Conservation (phyloP, 1,140 invertebrate species). For the Sinella curviseta region DNA sequence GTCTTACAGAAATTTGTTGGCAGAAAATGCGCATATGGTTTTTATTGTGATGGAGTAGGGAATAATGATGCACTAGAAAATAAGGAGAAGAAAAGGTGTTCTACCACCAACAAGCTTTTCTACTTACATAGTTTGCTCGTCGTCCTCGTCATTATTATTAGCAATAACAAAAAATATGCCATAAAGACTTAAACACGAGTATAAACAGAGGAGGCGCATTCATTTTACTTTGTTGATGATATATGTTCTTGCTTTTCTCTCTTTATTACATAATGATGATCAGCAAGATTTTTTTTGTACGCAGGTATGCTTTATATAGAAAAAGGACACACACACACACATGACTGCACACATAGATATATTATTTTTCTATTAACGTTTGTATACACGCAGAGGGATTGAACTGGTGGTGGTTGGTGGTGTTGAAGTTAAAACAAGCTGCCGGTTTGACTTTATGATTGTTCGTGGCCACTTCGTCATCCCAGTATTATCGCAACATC, state of each 20-base stretch:
- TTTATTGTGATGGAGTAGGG: too few species aligned
- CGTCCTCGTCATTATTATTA: neutral
- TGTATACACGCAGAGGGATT: neutral
- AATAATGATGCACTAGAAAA: neutral
- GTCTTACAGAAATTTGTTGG: neutral
- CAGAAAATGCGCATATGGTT: neutral
- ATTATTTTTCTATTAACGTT: neutral
- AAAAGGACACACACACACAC: neutral
- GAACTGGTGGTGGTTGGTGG: neutral
- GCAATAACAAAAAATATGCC: neutral
- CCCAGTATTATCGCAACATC: conserved; percentile 1
- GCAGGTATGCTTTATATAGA: neutral
- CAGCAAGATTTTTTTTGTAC: neutral
- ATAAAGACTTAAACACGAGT: neutral
- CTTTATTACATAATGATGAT: neutral
- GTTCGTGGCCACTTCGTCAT: neutral
- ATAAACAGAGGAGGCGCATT: neutral
- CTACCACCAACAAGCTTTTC: neutral
- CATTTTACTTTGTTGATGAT: neutral
- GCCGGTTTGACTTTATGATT: conserved; percentile 19
- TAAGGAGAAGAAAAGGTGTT: neutral
- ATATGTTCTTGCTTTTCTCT: neutral
- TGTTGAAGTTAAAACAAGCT: neutral
- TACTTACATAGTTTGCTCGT: neutral
- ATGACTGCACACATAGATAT: neutral